Percentiles rank a stretch among this genome's conserved stretches.
phyloP scores from a whole-genome alignment of 2,113 vertebrate species.

The Aepyceros melampus region DNA sequence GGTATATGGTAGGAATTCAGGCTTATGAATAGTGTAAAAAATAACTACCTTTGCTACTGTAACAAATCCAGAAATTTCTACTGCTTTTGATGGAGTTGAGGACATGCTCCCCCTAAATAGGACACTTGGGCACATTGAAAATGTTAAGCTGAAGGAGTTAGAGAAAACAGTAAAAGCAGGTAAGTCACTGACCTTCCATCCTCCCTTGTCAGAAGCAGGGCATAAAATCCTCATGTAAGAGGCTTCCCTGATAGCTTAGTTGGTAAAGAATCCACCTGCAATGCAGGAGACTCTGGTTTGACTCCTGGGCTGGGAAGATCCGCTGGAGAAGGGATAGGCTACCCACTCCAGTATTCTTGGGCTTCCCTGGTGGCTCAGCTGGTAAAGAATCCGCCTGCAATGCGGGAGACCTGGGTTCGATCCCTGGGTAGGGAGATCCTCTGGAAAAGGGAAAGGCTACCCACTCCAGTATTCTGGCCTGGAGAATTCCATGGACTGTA shows the following conservation, averaged over 20 bases:
- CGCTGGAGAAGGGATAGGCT: background rate
- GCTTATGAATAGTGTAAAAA: background rate
- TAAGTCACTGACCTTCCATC: background rate
- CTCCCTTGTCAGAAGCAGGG: background rate
- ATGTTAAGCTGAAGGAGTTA: background rate
- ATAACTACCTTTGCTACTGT: background rate
- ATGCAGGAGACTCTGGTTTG: background rate
- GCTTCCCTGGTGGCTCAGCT: background rate
- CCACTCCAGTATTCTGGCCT: background rate
- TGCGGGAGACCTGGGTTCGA: background rate
- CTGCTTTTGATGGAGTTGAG: background rate
- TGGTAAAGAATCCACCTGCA: background rate
- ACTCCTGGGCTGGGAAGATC: background rate
- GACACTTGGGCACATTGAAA: background rate
- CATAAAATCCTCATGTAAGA: background rate
- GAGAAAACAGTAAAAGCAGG: background rate
- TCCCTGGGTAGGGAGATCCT: background rate
- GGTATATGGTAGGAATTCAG: background rate
- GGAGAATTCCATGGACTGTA: background rate
- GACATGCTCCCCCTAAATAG: background rate
- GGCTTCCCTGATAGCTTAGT: background rate
- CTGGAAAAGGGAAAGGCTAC: background rate
- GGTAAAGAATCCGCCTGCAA: background rate
- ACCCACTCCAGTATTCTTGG: background rate
- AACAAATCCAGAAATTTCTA: background rate